These are phyloP conservation scores for Trididemnum nubilum DNA, from an alignment of 23 tunicate species.

Conservation along the genomic window DNA sequence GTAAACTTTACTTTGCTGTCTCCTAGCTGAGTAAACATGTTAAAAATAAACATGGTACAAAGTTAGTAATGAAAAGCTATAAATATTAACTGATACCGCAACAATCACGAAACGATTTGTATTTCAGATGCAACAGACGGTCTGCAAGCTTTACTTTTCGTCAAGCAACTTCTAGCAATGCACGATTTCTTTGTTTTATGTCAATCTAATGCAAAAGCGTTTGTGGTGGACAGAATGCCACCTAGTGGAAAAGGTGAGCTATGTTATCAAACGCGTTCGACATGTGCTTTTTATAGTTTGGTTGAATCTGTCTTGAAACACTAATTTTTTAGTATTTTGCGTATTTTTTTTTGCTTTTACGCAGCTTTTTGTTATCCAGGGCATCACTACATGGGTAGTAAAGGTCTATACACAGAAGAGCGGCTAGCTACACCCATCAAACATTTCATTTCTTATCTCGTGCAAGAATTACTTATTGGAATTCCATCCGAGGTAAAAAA, in stretches of 20 bases:
- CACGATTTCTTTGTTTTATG: constrained; percentile 84
- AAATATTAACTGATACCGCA: no score
- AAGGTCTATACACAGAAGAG: constrained; percentile 79
- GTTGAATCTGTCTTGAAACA: no score
- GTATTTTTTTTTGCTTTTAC: no score
- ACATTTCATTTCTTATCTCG: constrained; percentile 82
- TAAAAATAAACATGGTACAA: no score
- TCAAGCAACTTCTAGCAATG: constrained; percentile 92
- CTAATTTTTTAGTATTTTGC: no score
- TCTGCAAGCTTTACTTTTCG: constrained; percentile 72
- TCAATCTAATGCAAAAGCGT: constrained; percentile 78
- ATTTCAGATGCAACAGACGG: constrained; percentile 38
- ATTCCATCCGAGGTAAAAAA: constrained; percentile 86
- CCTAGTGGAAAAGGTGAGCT: constrained; percentile 24
- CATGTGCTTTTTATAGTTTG: no score
- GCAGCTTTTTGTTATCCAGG: constrained; percentile 28
- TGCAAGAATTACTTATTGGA: constrained; percentile 92
- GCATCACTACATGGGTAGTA: constrained; percentile 68
- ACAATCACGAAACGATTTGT: no score
- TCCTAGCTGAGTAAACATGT: no score
- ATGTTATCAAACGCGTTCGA: not conserved
- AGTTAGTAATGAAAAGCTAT: no score
- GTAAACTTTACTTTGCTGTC: no score
- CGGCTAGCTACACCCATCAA: constrained; percentile 87
- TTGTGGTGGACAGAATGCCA: constrained; percentile 65